phyloP scores from a whole-genome alignment of 2,113 vertebrate genomes.

The Perccottus glenii region DNA sequence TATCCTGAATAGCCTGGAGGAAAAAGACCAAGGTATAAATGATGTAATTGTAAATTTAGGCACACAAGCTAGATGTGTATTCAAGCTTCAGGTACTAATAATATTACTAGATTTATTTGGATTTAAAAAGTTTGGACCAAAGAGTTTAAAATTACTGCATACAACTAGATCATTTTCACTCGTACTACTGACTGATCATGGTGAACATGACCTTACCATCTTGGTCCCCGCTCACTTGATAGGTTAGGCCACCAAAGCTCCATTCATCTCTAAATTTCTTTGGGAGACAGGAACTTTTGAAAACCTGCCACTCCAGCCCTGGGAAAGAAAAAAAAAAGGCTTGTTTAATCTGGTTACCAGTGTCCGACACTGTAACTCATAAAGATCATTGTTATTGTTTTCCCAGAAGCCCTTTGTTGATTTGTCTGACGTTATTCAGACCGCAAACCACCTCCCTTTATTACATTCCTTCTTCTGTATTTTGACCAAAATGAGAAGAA shows the following conservation, averaged over 20 bases:
- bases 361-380: constrained; percentile 9
- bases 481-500: neutral
- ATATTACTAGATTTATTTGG: no score
- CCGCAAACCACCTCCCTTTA: constrained; percentile 4
- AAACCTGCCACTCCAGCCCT: constrained; percentile 73
- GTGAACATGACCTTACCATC: constrained; percentile 78
- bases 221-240: constrained; percentile 87
- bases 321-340: constrained; percentile 12
- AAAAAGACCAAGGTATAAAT: constrained; percentile 21
- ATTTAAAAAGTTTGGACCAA: no score
- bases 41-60: constrained; percentile 1
- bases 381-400: constrained; percentile 4
- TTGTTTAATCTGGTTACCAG: constrained; percentile 11
- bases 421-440: constrained; percentile 23
- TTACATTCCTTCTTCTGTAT: neutral
- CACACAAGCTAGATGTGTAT: no score
- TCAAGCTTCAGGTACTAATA: no score
- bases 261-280: constrained; percentile 86
- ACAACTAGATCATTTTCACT: neutral
- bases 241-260: constrained; percentile 89
- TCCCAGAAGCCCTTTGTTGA: constrained; percentile 24
- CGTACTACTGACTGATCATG: neutral
- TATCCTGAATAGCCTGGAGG: constrained; percentile 85
- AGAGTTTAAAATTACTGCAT: neutral
- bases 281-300: constrained; percentile 89